Conservation (phyloP, 2,888 invertebrate genomes). For the Rapana venosa region DNA sequence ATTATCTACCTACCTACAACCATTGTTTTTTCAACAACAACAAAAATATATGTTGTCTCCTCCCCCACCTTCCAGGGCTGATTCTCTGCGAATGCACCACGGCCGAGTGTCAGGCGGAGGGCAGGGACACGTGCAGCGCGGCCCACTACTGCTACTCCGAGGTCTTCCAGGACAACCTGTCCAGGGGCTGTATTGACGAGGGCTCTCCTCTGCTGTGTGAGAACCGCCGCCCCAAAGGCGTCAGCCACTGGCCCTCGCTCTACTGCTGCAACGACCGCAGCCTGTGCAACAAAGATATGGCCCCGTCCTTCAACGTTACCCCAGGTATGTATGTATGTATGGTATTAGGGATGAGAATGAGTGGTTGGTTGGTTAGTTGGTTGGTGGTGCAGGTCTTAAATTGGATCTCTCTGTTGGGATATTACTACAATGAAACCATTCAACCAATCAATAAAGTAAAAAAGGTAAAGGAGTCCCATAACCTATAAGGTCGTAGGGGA, state of each 20-base stretch:
- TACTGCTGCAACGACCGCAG: constrained; percentile 76
- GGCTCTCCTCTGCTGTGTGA: constrained; percentile 78
- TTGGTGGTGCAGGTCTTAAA: too few species aligned
- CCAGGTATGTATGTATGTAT: not conserved
- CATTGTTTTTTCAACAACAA: too few species aligned
- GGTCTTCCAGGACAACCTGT: constrained; percentile 70
- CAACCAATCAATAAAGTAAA: too few species aligned
- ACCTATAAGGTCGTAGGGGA: too few species aligned
- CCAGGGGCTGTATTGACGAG: constrained; percentile 77
- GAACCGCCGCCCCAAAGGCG: constrained; percentile 74
- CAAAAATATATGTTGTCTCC: too few species aligned
- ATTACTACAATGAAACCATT: too few species aligned
- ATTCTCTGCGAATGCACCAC: constrained; percentile 78
- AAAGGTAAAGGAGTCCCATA: too few species aligned
- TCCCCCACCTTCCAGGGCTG: constrained; percentile 48
- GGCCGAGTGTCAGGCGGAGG: constrained; percentile 70
- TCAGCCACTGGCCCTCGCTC: constrained; percentile 76
- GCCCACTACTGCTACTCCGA: constrained; percentile 78
- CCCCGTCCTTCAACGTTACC: constrained; percentile 58
- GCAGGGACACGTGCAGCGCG: constrained; percentile 73
- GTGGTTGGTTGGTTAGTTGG: not conserved
- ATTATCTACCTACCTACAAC: not conserved
- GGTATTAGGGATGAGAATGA: too few species aligned
- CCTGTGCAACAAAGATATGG: constrained; percentile 74
- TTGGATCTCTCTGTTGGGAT: too few species aligned